Evolutionary conservation across 2,113 vertebrate genomes (phyloP), one percentile per base, ranked within the genome.

Genomic region (Chionomys nivalis): DNA sequence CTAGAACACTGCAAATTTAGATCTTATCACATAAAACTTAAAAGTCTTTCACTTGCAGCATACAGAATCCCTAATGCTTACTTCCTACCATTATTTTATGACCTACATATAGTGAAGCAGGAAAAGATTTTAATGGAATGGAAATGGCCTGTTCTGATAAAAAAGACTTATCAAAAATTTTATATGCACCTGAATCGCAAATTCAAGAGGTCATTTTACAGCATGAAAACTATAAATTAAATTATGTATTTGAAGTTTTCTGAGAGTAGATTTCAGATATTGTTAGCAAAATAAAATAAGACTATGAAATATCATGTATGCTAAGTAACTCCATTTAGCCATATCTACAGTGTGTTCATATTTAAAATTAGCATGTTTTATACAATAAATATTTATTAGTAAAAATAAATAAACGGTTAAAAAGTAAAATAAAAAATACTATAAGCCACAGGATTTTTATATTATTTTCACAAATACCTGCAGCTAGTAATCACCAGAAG

Each of bases 1-100:
- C 39, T 83, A 28, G 3, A 81, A 73, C 81, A 68, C 58, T 68
- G 19, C 8, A 89, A 87, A 91, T 81, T 95, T 33, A 87, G 19
- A 75, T 72, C 52, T 94, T 77, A 36, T 90, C 47, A 90, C 14
- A 82, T 81, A 70, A 92, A 85, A 95, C 31, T 52, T 52, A 88
- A 63, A 68, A 19, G 3, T 85, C 49, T 94, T 88, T 63, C 82
- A 89, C n/a, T 5, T 36, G 89, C 7, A 66, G 21, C 21, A 70
- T 8, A 70, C 5, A 79, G 85, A 92, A 33, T 90, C 28, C 5
- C 26, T 63, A 49, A n/a, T 44, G 70, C 5, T 47, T 61, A 90
- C 4, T n/a, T 83, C 12, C 94, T 70, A 90, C 81, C 58, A 79
- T 73, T 79, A 92, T 66, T 68, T 31, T 13, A 47, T 87, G 14